Evolutionary conservation across 2,797 vertebrate genomes (phyloP), one percentile per base, ranked within the genome.

Genomic region (Craterocephalus amniculus): DNA sequence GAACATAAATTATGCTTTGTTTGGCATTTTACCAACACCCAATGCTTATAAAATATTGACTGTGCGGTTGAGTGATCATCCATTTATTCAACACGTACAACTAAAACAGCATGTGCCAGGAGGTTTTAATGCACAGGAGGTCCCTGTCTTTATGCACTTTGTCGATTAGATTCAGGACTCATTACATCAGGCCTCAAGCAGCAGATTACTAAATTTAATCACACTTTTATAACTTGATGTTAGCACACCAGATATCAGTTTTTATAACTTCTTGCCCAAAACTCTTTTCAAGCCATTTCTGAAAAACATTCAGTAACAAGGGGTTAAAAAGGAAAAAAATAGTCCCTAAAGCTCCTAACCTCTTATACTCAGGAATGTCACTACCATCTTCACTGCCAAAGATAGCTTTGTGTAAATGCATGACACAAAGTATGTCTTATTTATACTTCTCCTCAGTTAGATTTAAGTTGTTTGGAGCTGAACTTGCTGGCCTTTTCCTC

Each of bases 1-100:
- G 40, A 70, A 22, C 14, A 4, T 70, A 63, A 40, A 74, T 80
- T 70, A 77, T 32, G 70, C 79, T 87, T 77, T 62, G 74, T 76
- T 86, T 85, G 76, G 70, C 75, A 61, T 86, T 83, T 74, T 35
- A 68, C 36, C 51, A 70, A 80, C 76, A 65, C 68, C 76, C 20
- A 0, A 59, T 58, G 70, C 58, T 6, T 79, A 88, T 81, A 26
- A 92, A 93, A 90, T 88, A 90, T 89, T 89, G 81, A 91, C 76
- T 18, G 59, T 31, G 65, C 78, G 70, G 68, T 76, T 57, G 76
- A 74, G 72, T 65, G 62, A 78, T 83, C 63, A 66, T 88, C 76
- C 65, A 86, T 86, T 80, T 63, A 88, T 91, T 83, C 35, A 63
- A 74, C 55, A 40, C 24, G 27, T 70, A 43, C 29, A 43, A 22